Conservation (phyloP, 2,797 vertebrate species). For the Naso thynnoides region DNA sequence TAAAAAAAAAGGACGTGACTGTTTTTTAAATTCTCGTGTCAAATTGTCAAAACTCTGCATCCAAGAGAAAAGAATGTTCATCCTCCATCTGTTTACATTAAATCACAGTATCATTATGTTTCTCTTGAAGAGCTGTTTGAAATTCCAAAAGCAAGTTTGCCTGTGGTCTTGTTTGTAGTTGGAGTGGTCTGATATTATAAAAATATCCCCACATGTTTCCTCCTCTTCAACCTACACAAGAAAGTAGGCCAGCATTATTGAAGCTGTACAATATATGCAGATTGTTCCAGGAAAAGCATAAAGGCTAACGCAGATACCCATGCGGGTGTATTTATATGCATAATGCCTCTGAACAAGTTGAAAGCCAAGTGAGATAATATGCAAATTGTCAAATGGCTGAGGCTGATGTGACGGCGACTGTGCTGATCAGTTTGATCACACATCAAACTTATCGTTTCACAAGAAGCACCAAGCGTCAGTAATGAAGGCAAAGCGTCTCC, state of each 20-base stretch:
- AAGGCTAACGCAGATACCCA: conserved; percentile 49
- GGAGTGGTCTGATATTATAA: conserved; percentile 46
- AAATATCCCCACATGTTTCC: conserved; percentile 61
- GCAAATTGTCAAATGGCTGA: conserved; percentile 40
- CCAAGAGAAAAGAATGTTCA: not conserved
- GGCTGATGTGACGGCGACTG: conserved; percentile 6
- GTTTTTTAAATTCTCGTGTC: conserved; percentile 4
- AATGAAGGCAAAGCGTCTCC: not conserved
- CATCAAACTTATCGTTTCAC: not conserved
- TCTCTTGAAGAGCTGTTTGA: conserved; percentile 26
- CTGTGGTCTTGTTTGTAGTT: conserved; percentile 60
- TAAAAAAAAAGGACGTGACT: not conserved
- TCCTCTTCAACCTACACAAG: conserved; percentile 56
- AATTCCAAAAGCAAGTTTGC: conserved; percentile 54
- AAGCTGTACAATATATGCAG: conserved; percentile 42
- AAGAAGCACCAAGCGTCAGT: not conserved
- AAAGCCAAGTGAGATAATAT: conserved; percentile 52
- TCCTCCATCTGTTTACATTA: not conserved
- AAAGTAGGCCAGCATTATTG: conserved; percentile 66
- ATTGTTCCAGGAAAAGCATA: conserved; percentile 45
- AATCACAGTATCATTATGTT: conserved; percentile 16
- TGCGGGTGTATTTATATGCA: conserved; percentile 39
- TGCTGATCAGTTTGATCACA: conserved; percentile 24
- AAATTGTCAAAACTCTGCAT: not conserved
- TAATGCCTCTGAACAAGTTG: conserved; percentile 41